Base-by-base conservation (phyloP, 1,140 invertebrate genomes). In the Drosophila arawakana region DNA sequence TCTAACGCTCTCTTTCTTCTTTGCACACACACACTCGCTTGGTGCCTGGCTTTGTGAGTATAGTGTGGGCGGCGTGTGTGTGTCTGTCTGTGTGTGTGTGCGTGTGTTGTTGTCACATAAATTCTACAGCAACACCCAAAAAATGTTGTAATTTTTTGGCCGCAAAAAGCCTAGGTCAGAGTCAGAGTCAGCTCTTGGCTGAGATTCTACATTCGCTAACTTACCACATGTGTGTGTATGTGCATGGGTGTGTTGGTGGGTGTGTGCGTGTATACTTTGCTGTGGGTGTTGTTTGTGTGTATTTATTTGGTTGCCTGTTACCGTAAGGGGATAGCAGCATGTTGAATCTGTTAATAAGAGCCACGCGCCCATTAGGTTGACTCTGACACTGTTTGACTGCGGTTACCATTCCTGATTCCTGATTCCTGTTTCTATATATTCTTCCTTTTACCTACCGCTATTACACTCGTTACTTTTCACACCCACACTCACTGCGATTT, bases 291-390 rank as follows among this genome's bases (percentile, higher is more conserved):
- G 18, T 60, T 34, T 11, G 39, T 68, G 65, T 58, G 39, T 37
- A 41, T 61, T 61, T 77, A 52, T 65, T 46, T 78, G 55, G 60
- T 65, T 65, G 49, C 13, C 11, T 59, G 13, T 34, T 11, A 34
- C 10, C 8, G 4, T 34, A 15, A 39, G 54, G 50, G 43, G 18
- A 39, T 35, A 50, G 62, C 58, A 63, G 73, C 58, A 66, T 68
- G 80, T 76, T 83, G 80, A 82, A 78, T 79, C 80, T 79, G 80
- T 73, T 82, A 82, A 82, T 76, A 82, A 76, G 73, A 78, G 71
- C 67, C 76, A 82, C 80, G 67, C 76, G 76, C 80, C 75, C 80
- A 78, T 82, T 72, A 72, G 65, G 61, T 70, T 71, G 60, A 65
- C 62, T 63, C 61, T 71, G 60, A 65, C 62, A 54, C 61, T 60